phyloP scores from a whole-genome alignment of 2,797 vertebrate genomes.

The Tangara arthus region DNA sequence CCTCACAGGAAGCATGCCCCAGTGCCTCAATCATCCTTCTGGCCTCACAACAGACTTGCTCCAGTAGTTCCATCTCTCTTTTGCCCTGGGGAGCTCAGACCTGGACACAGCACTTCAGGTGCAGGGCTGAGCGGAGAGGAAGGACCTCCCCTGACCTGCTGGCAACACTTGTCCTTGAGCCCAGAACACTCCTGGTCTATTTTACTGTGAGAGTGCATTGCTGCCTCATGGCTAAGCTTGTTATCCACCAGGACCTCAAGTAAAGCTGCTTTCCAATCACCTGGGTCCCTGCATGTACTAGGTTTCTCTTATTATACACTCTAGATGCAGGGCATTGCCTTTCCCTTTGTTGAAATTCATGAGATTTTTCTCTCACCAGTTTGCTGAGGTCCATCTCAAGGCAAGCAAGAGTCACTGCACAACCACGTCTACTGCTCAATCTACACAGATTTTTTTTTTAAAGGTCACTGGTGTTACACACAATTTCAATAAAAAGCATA shows the following conservation, averaged over 20 bases:
- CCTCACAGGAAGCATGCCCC: background rate
- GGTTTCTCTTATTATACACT: background rate
- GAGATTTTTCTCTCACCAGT: background rate
- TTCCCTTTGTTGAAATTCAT: background rate
- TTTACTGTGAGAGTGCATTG: accelerated
- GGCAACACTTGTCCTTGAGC: background rate
- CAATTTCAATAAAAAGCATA: background rate
- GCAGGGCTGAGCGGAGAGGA: background rate
- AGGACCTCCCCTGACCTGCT: background rate
- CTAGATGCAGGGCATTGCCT: background rate
- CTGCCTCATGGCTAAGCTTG: background rate
- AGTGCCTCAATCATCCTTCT: background rate
- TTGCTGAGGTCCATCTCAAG: background rate
- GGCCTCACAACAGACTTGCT: background rate
- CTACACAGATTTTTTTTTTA: background rate
- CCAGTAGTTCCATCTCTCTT: background rate
- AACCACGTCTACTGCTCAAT: background rate
- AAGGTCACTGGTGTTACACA: background rate
- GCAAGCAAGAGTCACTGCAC: background rate
- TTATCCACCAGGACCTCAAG: background rate
- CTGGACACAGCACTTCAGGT: background rate
- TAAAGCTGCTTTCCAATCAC: background rate
- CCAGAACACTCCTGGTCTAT: background rate
- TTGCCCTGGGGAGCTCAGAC: background rate
- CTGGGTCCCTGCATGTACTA: background rate